phyloP scores from a whole-genome alignment of 2,888 invertebrate genomes.

The Cephus rjabovi region DNA sequence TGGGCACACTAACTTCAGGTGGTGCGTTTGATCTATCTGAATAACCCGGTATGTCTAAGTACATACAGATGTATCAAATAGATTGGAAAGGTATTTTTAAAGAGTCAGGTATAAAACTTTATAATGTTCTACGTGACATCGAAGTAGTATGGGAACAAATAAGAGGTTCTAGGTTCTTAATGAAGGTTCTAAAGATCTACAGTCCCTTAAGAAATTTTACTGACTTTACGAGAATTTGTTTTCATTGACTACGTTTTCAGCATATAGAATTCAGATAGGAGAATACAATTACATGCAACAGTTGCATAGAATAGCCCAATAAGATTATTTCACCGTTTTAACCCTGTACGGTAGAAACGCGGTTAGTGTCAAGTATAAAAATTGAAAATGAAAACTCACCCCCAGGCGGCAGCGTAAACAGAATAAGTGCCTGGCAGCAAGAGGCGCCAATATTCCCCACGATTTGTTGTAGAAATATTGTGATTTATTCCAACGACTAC shows the following conservation, averaged over 20 bases:
- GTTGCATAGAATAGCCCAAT: background rate
- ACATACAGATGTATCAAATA: too few species aligned
- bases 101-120: too few species aligned
- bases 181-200: too few species aligned
- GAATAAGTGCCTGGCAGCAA: slow-evolving; percentile 88
- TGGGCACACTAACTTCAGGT: too few species aligned
- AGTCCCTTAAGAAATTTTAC: too few species aligned
- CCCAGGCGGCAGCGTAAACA: slow-evolving; percentile 78
- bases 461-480: slow-evolving; percentile 79
- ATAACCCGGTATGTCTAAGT: too few species aligned
- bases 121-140: too few species aligned
- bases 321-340: background rate
- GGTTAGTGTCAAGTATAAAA: slow-evolving; percentile 13
- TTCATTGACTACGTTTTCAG: background rate
- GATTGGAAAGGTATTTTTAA: too few species aligned
- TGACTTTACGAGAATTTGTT: too few species aligned
- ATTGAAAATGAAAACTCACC: slow-evolving; percentile 69
- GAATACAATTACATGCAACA: background rate
- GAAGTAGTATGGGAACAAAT: too few species aligned
- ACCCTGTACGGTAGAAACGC: background rate
- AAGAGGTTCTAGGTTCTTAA: too few species aligned
- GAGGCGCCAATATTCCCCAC: slow-evolving; percentile 96
- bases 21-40: too few species aligned
- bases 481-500: slow-evolving; percentile 83
- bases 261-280: background rate